Conservation (phyloP, 2,888 invertebrate species). For the Agrotis puta region DNA sequence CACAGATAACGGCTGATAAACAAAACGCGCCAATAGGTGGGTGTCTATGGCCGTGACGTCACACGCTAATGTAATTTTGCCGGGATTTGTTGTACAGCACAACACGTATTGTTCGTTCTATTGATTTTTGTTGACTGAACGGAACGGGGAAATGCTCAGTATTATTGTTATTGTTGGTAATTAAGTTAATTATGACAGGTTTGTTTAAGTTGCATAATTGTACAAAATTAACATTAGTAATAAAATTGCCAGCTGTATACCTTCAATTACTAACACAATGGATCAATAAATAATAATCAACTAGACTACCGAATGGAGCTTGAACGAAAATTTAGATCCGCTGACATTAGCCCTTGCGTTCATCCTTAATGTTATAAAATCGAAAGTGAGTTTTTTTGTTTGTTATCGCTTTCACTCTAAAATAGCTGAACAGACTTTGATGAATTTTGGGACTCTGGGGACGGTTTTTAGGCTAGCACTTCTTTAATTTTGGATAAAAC, state of each 20-base stretch:
- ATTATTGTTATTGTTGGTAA: conserved; percentile 1
- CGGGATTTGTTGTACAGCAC: conserved; percentile 71
- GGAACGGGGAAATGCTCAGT: not conserved
- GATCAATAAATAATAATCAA: not conserved
- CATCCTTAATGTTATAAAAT: no score
- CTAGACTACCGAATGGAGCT: no score
- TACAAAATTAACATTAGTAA: not conserved
- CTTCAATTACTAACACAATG: not conserved
- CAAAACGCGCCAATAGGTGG: conserved; percentile 71
- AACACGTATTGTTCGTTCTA: conserved; percentile 58
- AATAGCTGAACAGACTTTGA: no score
- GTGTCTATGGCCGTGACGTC: conserved; percentile 65
- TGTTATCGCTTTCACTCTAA: no score
- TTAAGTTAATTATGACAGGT: conserved; percentile 2
- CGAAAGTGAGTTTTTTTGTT: no score
- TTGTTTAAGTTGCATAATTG: not conserved
- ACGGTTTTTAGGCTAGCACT: no score
- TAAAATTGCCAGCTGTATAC: not conserved
- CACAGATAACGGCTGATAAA: conserved; percentile 84
- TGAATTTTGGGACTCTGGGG: not conserved
- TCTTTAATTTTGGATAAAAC: no score
- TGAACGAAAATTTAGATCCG: no score
- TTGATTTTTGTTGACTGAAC: conserved; percentile 59
- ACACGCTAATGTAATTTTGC: conserved; percentile 76
- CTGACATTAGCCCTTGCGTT: no score